phyloP scores from a whole-genome alignment of 92 coral and sea anemone species.

The Isaurus tuberculatus region DNA sequence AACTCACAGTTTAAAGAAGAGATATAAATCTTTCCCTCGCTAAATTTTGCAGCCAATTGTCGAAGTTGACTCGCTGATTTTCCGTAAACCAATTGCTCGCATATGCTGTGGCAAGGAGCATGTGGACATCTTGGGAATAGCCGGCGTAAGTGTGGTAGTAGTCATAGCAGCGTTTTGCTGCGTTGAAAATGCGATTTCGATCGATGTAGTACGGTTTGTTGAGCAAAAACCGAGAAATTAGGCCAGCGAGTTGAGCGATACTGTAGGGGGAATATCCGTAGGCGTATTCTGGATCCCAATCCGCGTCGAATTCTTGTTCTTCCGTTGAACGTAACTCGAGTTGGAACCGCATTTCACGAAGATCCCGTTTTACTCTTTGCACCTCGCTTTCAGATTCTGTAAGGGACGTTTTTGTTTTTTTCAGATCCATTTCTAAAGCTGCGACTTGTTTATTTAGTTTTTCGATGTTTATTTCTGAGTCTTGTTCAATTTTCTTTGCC shows the following conservation, averaged over 20 bases:
- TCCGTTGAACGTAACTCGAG: slow-evolving; percentile 65
- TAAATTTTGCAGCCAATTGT: slow-evolving; percentile 81
- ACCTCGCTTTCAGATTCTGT: slow-evolving; percentile 88
- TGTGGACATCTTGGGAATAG: slow-evolving; percentile 95
- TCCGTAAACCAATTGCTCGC: slow-evolving; percentile 99
- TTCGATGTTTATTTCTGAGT: slow-evolving; percentile 70
- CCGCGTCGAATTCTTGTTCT: slow-evolving; percentile 77
- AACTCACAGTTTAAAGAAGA: background rate
- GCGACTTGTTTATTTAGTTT: slow-evolving; percentile 86
- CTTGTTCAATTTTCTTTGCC: slow-evolving; percentile 64
- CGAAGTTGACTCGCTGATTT: slow-evolving; percentile 88
- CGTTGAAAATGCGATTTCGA: slow-evolving; percentile 94
- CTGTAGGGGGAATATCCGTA: slow-evolving; percentile 98
- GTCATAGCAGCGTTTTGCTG: slow-evolving; percentile 97
- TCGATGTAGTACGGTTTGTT: slow-evolving; percentile 93
- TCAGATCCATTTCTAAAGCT: slow-evolving; percentile 85
- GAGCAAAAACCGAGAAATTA: slow-evolving; percentile 82
- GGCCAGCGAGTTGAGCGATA: slow-evolving; percentile 87
- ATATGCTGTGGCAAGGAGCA: slow-evolving; percentile 89
- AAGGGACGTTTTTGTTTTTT: slow-evolving; percentile 83
- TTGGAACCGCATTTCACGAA: slow-evolving; percentile 83
- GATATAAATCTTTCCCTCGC: slow-evolving; percentile 71
- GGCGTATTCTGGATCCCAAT: slow-evolving; percentile 96
- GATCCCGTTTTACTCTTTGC: slow-evolving; percentile 80
- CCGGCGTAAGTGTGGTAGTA: slow-evolving; percentile 95